Evolutionary conservation across 1,140 invertebrate species (phyloP).

Genomic region (Paraescarpia echinospica): DNA sequence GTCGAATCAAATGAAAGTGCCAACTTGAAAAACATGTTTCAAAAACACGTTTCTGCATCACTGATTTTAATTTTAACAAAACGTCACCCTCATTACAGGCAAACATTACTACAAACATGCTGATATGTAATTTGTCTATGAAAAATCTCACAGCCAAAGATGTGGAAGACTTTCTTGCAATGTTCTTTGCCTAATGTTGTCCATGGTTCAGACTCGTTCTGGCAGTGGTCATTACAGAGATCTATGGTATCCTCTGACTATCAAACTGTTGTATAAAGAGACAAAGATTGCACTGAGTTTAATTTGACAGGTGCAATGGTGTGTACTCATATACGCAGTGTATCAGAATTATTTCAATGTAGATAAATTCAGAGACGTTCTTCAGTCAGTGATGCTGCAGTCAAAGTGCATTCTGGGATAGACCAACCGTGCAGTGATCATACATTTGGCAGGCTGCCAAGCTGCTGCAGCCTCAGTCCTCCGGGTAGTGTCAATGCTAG

Average conservation of each 20-base stretch:
- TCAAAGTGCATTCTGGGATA: not conserved
- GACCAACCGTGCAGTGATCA: not conserved
- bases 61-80: not conserved
- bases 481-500: not conserved
- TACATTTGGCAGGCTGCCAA: not conserved
- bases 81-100: not conserved
- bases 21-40: not conserved
- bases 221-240: not conserved
- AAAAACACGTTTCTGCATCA: not conserved
- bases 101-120: not conserved
- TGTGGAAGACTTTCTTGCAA: not conserved
- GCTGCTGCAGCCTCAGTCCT: not conserved
- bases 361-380: not conserved
- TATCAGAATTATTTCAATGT: not conserved
- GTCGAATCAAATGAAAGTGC: not conserved
- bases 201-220: not conserved
- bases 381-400: not conserved
- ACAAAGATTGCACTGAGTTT: not conserved
- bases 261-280: not conserved
- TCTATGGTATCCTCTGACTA: not conserved
- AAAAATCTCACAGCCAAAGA: not conserved
- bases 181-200: not conserved
- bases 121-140: too few relatives aligned
- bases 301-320: not conserved
- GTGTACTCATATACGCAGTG: not conserved